Evolutionary conservation across 1,140 invertebrate species (phyloP).

Genomic region (Octopus bimaculoides): DNA sequence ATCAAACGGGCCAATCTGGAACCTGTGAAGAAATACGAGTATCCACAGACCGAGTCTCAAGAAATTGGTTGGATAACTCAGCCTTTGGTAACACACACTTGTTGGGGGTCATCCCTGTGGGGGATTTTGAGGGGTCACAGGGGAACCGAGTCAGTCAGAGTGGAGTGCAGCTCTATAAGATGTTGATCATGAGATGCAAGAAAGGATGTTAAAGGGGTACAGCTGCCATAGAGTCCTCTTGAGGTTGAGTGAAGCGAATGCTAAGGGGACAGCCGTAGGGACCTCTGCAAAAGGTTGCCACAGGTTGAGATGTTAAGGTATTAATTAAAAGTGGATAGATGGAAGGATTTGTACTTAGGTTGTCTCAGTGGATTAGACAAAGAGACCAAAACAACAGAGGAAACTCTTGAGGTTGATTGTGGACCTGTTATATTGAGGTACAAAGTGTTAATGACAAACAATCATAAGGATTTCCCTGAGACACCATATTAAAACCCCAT

Average conservation of each 20-base stretch:
- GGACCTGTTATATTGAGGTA: too few relatives aligned
- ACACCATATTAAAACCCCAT: too few relatives aligned
- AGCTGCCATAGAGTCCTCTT: neutral
- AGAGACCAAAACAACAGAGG: too few relatives aligned
- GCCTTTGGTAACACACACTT: slow-evolving; percentile 43
- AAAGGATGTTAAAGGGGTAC: neutral
- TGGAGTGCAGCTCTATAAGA: slow-evolving; percentile 47
- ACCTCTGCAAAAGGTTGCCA: too few relatives aligned
- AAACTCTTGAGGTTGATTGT: too few relatives aligned
- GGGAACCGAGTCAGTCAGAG: slow-evolving; percentile 40
- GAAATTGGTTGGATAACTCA: slow-evolving; percentile 55
- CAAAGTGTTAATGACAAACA: too few relatives aligned
- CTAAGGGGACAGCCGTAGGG: neutral
- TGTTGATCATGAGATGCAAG: slow-evolving; percentile 18
- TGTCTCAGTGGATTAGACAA: too few relatives aligned
- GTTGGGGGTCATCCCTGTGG: slow-evolving; percentile 34
- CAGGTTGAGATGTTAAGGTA: too few relatives aligned
- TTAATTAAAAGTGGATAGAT: too few relatives aligned
- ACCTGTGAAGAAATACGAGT: slow-evolving; percentile 52
- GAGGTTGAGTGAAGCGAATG: neutral
- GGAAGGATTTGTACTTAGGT: too few relatives aligned
- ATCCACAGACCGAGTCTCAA: slow-evolving; percentile 53
- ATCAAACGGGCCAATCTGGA: slow-evolving; percentile 50
- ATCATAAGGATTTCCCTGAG: too few relatives aligned
- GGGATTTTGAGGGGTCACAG: slow-evolving; percentile 44